A percentile compares a stretch with the other conserved stretches of the same genome.
Conservation (phyloP, 2,888 invertebrate species). For the Chrysomela aeneicollis region DNA sequence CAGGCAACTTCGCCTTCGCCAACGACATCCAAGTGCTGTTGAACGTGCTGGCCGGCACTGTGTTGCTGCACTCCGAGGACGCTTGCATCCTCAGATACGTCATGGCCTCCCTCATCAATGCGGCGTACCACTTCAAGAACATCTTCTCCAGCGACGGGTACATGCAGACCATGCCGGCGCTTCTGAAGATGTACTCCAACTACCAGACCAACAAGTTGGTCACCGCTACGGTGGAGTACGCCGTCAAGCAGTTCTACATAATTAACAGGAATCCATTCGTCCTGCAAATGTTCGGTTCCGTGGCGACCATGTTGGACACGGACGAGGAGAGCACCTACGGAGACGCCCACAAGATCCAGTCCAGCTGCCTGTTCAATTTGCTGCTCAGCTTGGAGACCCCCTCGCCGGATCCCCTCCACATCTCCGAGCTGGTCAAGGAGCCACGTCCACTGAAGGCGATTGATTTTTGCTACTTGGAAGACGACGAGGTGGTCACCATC, state of each 20-base stretch:
- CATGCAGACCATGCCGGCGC: constrained; percentile 95
- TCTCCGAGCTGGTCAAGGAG: constrained; percentile 89
- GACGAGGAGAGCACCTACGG: constrained; percentile 87
- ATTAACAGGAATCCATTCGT: constrained; percentile 98
- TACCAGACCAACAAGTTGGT: constrained; percentile 97
- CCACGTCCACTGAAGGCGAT: constrained; percentile 92
- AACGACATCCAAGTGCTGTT: constrained; percentile 97
- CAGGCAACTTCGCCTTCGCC: constrained; percentile 95
- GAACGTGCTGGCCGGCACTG: constrained; percentile 95
- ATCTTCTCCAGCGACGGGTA: constrained; percentile 99
- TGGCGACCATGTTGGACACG: constrained; percentile 94
- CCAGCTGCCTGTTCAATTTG: constrained; percentile 90
- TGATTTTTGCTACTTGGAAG: constrained; percentile 98
- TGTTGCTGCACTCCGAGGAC: constrained; percentile 97
- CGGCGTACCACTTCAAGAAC: constrained; percentile 97
- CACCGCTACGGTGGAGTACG: constrained; percentile 93
- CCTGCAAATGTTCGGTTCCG: constrained; percentile 98
- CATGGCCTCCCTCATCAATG: constrained; percentile 97
- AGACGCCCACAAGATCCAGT: constrained; percentile 88
- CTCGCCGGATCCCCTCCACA: constrained; percentile 92
- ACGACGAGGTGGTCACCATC: constrained; percentile 95
- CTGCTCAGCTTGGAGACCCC: constrained; percentile 92
- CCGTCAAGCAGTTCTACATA: constrained; percentile 97
- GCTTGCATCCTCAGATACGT: constrained; percentile 94
- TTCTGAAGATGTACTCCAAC: constrained; percentile 95